Conservation (phyloP, 2,888 invertebrate species). For the Ectemnius lituratus region DNA sequence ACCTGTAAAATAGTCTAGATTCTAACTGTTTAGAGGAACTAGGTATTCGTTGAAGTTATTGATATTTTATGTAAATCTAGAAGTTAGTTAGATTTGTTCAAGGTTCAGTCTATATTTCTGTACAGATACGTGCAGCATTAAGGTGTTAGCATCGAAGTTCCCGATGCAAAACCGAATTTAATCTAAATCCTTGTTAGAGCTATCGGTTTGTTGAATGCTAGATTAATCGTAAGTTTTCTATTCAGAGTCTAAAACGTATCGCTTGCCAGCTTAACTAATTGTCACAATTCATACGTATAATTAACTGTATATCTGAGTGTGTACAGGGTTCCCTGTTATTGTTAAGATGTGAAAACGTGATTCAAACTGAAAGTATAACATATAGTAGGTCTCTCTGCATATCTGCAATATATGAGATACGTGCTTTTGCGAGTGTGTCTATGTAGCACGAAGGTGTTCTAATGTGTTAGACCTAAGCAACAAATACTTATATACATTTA, state of each 20-base stretch:
- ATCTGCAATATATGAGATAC: conserved; percentile 11
- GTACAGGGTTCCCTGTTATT: conserved; percentile 11
- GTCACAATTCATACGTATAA: too few species aligned
- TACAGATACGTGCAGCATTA: conserved; percentile 13
- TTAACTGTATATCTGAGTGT: not conserved
- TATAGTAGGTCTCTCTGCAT: too few species aligned
- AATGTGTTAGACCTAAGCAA: conserved; percentile 30
- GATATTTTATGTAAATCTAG: conserved; percentile 43
- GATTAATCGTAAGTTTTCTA: conserved; percentile 36
- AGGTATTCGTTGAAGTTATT: conserved; percentile 35
- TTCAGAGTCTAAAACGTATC: conserved; percentile 47
- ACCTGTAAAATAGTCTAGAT: too few species aligned
- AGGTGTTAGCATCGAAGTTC: not conserved
- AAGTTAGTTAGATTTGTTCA: conserved; percentile 29
- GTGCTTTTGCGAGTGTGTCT: conserved; percentile 32
- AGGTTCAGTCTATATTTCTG: conserved; percentile 16
- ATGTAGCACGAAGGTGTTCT: conserved; percentile 51
- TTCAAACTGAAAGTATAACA: too few species aligned
- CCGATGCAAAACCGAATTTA: conserved; percentile 23
- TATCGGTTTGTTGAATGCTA: conserved; percentile 41
- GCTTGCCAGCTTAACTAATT: conserved; percentile 21
- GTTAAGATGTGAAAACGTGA: too few species aligned
- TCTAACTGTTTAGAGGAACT: too few species aligned
- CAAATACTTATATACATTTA: conserved; percentile 38
- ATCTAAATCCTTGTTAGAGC: conserved; percentile 31